Evolutionary conservation across 2,888 invertebrate species (phyloP), one percentile per base, ranked within the genome.

Genomic region (Agrotis clavis): DNA sequence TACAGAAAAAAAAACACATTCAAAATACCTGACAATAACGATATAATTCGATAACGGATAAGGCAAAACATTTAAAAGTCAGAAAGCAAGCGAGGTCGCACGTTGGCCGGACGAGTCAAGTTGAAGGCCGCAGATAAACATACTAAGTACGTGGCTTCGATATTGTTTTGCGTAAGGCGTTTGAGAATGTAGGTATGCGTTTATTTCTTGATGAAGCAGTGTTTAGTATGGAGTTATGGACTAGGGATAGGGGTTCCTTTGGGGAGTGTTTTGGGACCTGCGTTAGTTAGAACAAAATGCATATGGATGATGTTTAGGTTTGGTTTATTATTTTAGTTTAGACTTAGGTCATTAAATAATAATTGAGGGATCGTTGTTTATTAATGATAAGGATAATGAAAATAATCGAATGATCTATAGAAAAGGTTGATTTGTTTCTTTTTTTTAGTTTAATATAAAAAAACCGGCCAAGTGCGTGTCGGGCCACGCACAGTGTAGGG

Each of bases 121-220:
- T 89, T 89, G 89, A 89, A 89, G 89, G 89, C 74, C 86, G 77
- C 57, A 61, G 82, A 79, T 77, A 75, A 70, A 73, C 71, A 76
- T 72, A 76, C 63, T 71, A 77, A 66, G 51, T 77, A 77, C 71
- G 67, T 51, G 41, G 59, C 63, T 63, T 60, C 63, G 67, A 74
- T 65, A 71, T 72, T 75, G 85, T 72, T 65, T 65, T 67, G 71
- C 59, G 61, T 30, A 45, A 53, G 47, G 65, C 65, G 16, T 68
- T 68, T 63, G 65, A 57, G 16, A n/a, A 45, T 45, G 73, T 74
- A 53, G 18, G 35, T 51, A 78, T 35, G 25, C 53, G 50, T 63
- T 70, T 76, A 45, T 77, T 65, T 53, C 71, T 64, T 51, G 30
- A 54, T 50, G 66, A 48, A 67, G 35, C 35, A 16, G 14, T 41